Conservation (phyloP, 2,888 invertebrate species). For the Falcaria lacertinaria region DNA sequence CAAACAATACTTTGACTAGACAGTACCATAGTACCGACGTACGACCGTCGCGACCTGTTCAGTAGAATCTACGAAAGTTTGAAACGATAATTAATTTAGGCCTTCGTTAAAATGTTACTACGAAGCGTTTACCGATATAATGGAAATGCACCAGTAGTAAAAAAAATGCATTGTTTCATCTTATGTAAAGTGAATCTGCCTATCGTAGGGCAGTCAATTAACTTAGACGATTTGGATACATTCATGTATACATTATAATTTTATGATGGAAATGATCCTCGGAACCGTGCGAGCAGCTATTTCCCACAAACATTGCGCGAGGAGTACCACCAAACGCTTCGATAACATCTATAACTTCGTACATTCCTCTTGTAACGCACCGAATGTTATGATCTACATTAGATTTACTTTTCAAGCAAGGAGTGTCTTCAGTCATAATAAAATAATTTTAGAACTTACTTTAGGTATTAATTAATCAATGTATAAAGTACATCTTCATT, state of each 20-base stretch:
- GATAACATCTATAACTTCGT: constrained; percentile 42
- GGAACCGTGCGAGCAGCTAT: background rate
- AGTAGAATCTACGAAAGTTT: constrained; percentile 50
- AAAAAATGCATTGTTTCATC: too few species aligned
- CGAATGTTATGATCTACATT: constrained; percentile 49
- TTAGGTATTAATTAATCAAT: constrained; percentile 49
- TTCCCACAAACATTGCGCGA: background rate
- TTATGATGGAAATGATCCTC: background rate
- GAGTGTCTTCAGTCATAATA: constrained; percentile 70
- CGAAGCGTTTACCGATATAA: background rate
- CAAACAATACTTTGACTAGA: constrained; percentile 74
- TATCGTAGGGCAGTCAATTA: too few species aligned
- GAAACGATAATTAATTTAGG: constrained; percentile 43
- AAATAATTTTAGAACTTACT: constrained; percentile 77
- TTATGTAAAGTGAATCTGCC: too few species aligned
- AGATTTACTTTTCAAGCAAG: constrained; percentile 61
- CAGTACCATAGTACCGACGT: constrained; percentile 71
- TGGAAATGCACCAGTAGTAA: too few species aligned
- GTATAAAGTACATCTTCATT: constrained; percentile 68
- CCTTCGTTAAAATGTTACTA: constrained; percentile 37
- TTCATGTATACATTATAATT: background rate
- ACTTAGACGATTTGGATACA: too few species aligned
- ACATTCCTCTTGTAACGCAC: constrained; percentile 52
- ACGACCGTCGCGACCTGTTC: constrained; percentile 51
- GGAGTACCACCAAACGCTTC: constrained; percentile 49